These are phyloP conservation scores for Barbus barbus DNA, from an alignment of 2,113 vertebrate genomes.

Conservation along the genomic window DNA sequence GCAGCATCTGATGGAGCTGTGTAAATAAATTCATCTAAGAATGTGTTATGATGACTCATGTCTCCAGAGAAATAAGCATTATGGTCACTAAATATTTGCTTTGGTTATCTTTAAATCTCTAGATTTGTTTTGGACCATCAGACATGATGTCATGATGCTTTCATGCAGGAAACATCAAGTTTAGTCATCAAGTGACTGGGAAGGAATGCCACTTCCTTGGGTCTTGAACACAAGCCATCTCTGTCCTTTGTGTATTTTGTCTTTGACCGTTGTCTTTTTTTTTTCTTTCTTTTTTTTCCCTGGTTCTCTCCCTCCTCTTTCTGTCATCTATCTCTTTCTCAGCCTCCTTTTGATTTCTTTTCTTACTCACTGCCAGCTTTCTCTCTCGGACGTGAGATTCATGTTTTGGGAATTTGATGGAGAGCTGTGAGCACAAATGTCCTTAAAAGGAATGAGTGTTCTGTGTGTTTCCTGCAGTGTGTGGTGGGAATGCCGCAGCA, in stretches of 20 bases:
- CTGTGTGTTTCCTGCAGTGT: constrained; percentile 64
- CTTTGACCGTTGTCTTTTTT: not conserved
- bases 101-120: constrained; percentile 1
- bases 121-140: not conserved
- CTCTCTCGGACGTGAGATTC: constrained; percentile 26
- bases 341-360: not conserved
- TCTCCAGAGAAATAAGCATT: not conserved
- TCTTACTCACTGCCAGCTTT: not conserved
- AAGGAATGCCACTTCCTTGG: not conserved
- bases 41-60: not conserved
- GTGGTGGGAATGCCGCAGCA: constrained; percentile 63
- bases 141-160: constrained; percentile 16
- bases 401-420: constrained; percentile 58
- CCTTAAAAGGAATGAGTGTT: constrained; percentile 57
- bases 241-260: not conserved
- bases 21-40: not conserved
- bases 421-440: constrained; percentile 43
- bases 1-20: not conserved
- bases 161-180: not conserved
- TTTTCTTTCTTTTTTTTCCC: too few species aligned
- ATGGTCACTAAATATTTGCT: not conserved
- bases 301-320: not conserved
- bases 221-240: not conserved
- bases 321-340: not conserved
- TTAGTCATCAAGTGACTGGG: constrained; percentile 5